Base-by-base conservation (phyloP, 2,888 invertebrate genomes). In the Palloptera scutellata region DNA sequence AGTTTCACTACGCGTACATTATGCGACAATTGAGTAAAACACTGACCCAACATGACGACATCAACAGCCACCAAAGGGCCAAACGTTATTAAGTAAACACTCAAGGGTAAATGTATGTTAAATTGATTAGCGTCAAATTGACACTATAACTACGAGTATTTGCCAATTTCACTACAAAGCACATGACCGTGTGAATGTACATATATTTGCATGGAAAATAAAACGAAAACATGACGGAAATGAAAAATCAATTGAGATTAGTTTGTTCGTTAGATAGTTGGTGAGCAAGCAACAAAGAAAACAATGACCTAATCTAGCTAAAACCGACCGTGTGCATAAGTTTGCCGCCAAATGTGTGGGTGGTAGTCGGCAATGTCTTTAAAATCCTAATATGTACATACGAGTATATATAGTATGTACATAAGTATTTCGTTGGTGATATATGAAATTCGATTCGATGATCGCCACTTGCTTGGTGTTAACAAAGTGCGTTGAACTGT, bases 241-340 rank as follows among this genome's bases (percentile, higher is more conserved):
- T 52, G 52, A 15, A 61, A 61, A 61, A 61, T 61, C 53, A 53
- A 53, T 53, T 53, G 53, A n/a, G 53, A 53, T 53, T 53, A 53
- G 4, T 53, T n/a, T 30, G 30, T 30, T 30, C 30, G 30, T 30
- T 30, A 30, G 30, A 4, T 30, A 30, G 30, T 30, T 30, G 2
- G 30, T 30, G 30, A 30, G 30, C 6, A 30, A 30, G 30, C 30
- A 17, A 11, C 53, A n/a, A 53, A 15, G 15, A 53, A 19, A 53
- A n/a, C 53, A 53, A 53, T 17, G 53, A 19, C 53, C 53, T 17
- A 53, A 17, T 53, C 17, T 17, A 11, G 53, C 53, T 19, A 11
- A 4, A 4, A 53, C 48, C 30, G 30, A 4, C 2, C 30, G 6
- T 30, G 6, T 30, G 30, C 6, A 30, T 30, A 30, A 30, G 30